phyloP scores from a whole-genome alignment of 2,113 vertebrate genomes.

The Otis tarda region DNA sequence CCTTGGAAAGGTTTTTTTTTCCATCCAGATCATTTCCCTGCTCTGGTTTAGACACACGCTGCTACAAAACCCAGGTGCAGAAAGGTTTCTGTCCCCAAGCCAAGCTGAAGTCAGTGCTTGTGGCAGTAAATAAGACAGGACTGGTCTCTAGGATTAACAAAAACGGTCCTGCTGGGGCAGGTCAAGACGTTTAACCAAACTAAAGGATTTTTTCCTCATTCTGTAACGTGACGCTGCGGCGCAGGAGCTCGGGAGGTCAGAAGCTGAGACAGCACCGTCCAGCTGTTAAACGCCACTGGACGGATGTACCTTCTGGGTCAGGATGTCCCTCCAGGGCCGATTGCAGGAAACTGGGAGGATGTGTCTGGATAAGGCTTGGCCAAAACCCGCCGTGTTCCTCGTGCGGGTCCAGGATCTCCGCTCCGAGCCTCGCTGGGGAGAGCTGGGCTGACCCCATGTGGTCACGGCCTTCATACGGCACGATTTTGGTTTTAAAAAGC shows the following conservation, averaged over 20 bases:
- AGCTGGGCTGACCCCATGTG: conserved; percentile 49
- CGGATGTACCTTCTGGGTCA: background rate
- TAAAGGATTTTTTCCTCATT: background rate
- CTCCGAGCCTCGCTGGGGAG: background rate
- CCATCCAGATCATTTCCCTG: background rate
- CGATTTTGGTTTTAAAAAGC: accelerated
- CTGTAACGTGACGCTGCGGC: accelerated
- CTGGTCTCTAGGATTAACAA: background rate
- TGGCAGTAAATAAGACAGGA: background rate
- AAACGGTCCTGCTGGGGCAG: background rate
- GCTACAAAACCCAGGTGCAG: background rate
- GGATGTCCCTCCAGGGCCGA: background rate
- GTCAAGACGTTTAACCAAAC: background rate
- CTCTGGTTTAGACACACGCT: background rate
- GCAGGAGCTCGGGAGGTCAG: background rate
- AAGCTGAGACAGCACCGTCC: background rate
- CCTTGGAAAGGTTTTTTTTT: background rate
- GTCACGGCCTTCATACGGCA: accelerated
- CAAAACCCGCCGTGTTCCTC: accelerated
- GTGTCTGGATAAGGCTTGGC: background rate
- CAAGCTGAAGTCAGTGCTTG: background rate
- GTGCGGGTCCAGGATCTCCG: background rate
- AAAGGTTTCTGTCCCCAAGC: background rate
- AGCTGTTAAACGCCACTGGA: background rate
- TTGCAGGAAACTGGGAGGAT: background rate